These are phyloP conservation scores for Heliconius cydno DNA, from an alignment of 2,888 invertebrate genomes.

Conservation along the genomic window DNA sequence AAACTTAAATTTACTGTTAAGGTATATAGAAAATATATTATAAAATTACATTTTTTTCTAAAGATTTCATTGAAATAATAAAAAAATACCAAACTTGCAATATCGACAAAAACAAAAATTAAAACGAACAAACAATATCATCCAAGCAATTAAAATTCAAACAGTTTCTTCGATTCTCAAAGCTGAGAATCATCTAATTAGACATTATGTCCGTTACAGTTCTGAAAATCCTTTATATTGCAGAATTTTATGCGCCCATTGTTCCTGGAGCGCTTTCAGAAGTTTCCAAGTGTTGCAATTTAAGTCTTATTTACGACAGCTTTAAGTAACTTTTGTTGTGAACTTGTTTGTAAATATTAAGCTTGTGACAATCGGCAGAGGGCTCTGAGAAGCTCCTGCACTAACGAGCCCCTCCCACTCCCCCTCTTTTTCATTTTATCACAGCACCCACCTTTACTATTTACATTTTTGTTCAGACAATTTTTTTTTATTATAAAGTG, in stretches of 20 bases:
- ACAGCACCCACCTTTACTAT: slow-evolving; percentile 53
- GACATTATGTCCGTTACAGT: slow-evolving; percentile 77
- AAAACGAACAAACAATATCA: slow-evolving; percentile 13
- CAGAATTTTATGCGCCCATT: slow-evolving; percentile 78
- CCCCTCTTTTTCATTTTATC: slow-evolving; percentile 78
- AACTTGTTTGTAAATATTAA: slow-evolving; percentile 62
- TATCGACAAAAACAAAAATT: neutral
- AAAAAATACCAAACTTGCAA: neutral
- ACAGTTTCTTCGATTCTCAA: slow-evolving; percentile 50
- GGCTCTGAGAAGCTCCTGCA: slow-evolving; percentile 64
- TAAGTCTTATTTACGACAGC: slow-evolving; percentile 51
- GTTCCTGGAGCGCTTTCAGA: slow-evolving; percentile 69
- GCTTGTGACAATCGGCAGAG: slow-evolving; percentile 72
- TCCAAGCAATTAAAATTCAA: slow-evolving; percentile 40
- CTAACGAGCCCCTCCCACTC: slow-evolving; percentile 72
- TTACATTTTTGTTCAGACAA: slow-evolving; percentile 63
- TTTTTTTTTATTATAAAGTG: slow-evolving; percentile 66
- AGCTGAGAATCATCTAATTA: slow-evolving; percentile 75
- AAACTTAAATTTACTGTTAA: neutral
- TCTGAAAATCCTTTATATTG: slow-evolving; percentile 79
- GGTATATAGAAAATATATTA: neutral
- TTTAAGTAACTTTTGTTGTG: slow-evolving; percentile 56
- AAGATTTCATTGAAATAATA: neutral
- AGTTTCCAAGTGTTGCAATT: slow-evolving; percentile 47
- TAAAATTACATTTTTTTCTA: neutral